These are phyloP conservation scores for Marcusenius ussheri DNA, from an alignment of 2,113 vertebrate genomes.

Conservation along the genomic window DNA sequence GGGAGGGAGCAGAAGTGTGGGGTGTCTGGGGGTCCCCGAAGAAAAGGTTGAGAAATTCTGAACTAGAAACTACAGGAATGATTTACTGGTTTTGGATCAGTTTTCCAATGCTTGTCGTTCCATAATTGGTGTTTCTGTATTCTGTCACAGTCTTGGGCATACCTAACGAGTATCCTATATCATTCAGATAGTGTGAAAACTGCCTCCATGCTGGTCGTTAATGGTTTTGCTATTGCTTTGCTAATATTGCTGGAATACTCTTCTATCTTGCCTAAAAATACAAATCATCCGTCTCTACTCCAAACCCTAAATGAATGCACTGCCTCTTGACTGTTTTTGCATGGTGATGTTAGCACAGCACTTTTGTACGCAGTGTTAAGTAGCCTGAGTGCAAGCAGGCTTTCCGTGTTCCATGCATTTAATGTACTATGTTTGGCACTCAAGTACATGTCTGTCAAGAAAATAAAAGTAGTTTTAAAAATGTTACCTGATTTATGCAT, in stretches of 20 bases:
- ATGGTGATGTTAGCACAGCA: background rate
- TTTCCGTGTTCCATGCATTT: background rate
- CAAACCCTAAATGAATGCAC: background rate
- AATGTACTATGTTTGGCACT: background rate
- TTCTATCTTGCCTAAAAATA: background rate
- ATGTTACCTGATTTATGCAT: background rate
- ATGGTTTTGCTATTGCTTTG: background rate
- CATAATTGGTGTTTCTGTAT: background rate
- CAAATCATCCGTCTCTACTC: background rate
- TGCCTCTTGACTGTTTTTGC: background rate
- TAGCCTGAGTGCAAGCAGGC: background rate
- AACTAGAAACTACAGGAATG: background rate
- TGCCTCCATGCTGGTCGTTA: background rate
- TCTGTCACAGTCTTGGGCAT: background rate
- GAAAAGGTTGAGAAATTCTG: background rate
- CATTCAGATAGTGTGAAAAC: background rate
- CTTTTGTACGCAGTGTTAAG: background rate
- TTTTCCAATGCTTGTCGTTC: background rate
- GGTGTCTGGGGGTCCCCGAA: background rate
- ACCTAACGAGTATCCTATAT: background rate
- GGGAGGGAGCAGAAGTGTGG: background rate
- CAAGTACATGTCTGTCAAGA: background rate
- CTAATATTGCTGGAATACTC: background rate
- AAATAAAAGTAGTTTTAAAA: background rate
- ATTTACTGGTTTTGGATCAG: background rate